These are phyloP conservation scores for Rana temporaria DNA, from an alignment of 2,113 vertebrate genomes.

Conservation along the genomic window DNA sequence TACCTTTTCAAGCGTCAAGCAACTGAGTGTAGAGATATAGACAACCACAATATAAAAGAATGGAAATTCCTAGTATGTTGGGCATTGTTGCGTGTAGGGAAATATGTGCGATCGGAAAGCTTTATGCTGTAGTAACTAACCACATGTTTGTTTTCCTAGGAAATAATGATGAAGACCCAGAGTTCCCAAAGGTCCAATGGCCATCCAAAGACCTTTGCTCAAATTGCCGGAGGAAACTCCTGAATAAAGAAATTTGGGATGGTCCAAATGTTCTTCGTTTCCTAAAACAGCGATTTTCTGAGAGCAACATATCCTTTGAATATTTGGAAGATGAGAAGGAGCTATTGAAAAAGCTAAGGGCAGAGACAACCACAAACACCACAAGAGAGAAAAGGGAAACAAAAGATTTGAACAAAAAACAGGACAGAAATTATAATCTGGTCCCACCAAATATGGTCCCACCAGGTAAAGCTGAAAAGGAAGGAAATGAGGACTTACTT, in stretches of 20 bases:
- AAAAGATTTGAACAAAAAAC: conserved; percentile 50
- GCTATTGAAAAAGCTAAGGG: conserved; percentile 59
- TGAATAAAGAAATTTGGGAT: conserved; percentile 74
- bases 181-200: conserved; percentile 94
- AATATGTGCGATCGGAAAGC: too few species aligned
- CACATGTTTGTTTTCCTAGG: background rate
- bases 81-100: too few species aligned
- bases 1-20: too few species aligned
- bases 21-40: too few species aligned
- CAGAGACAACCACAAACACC: background rate
- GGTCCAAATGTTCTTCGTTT: conserved; percentile 72
- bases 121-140: too few species aligned
- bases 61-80: too few species aligned
- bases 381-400: conserved; percentile 5
- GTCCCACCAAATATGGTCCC: background rate
- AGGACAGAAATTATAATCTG: conserved; percentile 27
- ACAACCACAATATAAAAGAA: too few species aligned
- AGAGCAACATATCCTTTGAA: conserved; percentile 69
- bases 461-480: background rate
- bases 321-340: conserved; percentile 61
- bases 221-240: conserved; percentile 75
- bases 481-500: conserved; percentile 8
- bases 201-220: conserved; percentile 80
- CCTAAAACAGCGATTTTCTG: conserved; percentile 80
- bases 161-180: conserved; percentile 82